phyloP scores from a whole-genome alignment of 2,113 vertebrate species.

The Turdus rufiventris region DNA sequence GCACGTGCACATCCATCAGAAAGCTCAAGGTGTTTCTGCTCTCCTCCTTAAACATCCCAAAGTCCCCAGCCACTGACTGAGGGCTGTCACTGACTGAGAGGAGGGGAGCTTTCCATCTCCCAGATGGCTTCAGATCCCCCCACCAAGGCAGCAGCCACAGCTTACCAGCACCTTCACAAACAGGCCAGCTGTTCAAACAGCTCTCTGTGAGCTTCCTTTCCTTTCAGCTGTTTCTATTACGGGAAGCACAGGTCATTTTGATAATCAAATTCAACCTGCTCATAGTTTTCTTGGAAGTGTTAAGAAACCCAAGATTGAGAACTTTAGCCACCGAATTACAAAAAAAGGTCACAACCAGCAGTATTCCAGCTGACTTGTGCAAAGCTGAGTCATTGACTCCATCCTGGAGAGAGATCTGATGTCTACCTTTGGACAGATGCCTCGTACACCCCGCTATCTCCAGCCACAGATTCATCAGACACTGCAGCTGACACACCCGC shows the following conservation, averaged over 20 bases:
- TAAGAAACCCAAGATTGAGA: not conserved
- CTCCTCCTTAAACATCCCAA: not conserved
- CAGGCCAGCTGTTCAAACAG: not conserved
- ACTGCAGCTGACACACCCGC: conserved; percentile 90
- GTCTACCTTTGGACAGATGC: conserved; percentile 85
- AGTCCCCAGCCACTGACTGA: not conserved
- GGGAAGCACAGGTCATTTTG: not conserved
- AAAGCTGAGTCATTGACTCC: not conserved
- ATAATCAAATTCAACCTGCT: not conserved
- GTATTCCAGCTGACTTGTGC: not conserved
- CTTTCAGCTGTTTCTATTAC: not conserved
- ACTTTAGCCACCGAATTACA: not conserved
- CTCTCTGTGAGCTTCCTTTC: not conserved
- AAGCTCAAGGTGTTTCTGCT: not conserved
- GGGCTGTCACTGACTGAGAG: not conserved
- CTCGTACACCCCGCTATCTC: conserved; percentile 95
- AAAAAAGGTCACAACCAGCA: not conserved
- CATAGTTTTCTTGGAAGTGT: not conserved
- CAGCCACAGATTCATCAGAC: conserved; percentile 94
- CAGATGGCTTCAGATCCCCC: not conserved
- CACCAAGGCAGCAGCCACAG: not conserved
- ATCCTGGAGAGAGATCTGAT: not conserved
- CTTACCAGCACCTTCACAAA: not conserved
- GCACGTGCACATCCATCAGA: accelerated
- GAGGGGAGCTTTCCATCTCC: not conserved